These are phyloP conservation scores for Babylonia areolata DNA, from an alignment of 1,140 invertebrate species.

Conservation along the genomic window DNA sequence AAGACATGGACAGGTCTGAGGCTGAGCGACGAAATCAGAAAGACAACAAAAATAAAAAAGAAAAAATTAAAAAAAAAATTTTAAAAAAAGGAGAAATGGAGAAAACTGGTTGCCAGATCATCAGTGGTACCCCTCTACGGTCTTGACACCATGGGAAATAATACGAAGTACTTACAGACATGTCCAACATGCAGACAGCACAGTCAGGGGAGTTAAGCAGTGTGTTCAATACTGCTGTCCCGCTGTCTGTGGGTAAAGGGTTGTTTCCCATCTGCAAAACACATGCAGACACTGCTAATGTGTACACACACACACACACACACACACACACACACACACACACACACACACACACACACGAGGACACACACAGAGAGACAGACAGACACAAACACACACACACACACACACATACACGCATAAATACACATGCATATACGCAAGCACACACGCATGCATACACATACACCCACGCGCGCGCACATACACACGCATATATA, in stretches of 20 bases:
- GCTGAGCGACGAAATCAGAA: no score
- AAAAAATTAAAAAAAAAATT: no score
- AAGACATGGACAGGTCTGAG: no score
- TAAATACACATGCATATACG: background rate
- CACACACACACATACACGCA: background rate
- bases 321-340: background rate
- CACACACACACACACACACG: slow-evolving; percentile 1
- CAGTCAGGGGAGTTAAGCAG: background rate
- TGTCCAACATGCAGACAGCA: background rate
- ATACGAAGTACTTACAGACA: slow-evolving; percentile 3
- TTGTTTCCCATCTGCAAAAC: slow-evolving; percentile 11
- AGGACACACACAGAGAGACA: background rate
- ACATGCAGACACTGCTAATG: background rate
- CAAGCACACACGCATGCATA: background rate
- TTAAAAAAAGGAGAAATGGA: no score
- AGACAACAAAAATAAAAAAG: no score
- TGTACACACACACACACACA: background rate
- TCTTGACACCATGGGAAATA: no score
- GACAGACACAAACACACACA: background rate
- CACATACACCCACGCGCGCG: background rate
- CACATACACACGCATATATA: background rate
- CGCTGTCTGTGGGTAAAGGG: background rate
- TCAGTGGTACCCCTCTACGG: no score
- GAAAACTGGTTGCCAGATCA: no score
- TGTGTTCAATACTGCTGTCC: background rate